Evolutionary conservation across 92 coral and sea anemone genomes (phyloP).

Genomic region (Galaxea fascicularis): DNA sequence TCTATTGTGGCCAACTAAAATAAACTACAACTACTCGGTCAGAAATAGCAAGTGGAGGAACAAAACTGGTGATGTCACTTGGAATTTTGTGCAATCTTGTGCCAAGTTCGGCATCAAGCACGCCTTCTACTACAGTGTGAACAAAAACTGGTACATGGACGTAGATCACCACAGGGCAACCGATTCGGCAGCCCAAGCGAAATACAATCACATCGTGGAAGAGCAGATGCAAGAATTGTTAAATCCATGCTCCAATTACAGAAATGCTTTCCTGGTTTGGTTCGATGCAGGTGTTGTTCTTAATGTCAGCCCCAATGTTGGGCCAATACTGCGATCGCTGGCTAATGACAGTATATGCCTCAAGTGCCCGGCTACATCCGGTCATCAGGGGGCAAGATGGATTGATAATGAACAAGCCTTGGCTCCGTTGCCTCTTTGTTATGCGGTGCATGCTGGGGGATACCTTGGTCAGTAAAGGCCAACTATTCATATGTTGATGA

Average conservation of each 20-base stretch:
- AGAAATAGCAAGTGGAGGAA: constrained; percentile 69
- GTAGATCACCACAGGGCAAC: constrained; percentile 53
- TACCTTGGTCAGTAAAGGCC: too few relatives aligned
- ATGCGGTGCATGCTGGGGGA: constrained; percentile 32
- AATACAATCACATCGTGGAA: constrained; percentile 52
- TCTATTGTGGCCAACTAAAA: constrained; percentile 77
- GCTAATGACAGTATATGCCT: constrained; percentile 69
- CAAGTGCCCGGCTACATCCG: constrained; percentile 75
- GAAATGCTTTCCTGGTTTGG: constrained; percentile 75
- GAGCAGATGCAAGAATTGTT: constrained; percentile 67
- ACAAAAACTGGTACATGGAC: constrained; percentile 80
- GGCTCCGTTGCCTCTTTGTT: constrained; percentile 81
- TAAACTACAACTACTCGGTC: constrained; percentile 79
- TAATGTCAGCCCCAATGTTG: constrained; percentile 73
- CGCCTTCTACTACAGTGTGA: constrained; percentile 75
- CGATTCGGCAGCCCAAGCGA: constrained; percentile 39
- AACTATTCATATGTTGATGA: too few relatives aligned
- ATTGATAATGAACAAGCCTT: constrained; percentile 81
- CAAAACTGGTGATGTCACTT: constrained; percentile 73
- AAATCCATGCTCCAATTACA: constrained; percentile 52
- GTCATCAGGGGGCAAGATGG: constrained; percentile 77
- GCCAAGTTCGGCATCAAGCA: constrained; percentile 64
- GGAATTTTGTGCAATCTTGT: constrained; percentile 75
- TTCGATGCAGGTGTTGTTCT: constrained; percentile 78
- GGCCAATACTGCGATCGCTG: constrained; percentile 69